Evolutionary conservation across 1,140 invertebrate species (phyloP), one percentile per base, ranked within the genome.

Genomic region (Pemphigus obesinymphae): DNA sequence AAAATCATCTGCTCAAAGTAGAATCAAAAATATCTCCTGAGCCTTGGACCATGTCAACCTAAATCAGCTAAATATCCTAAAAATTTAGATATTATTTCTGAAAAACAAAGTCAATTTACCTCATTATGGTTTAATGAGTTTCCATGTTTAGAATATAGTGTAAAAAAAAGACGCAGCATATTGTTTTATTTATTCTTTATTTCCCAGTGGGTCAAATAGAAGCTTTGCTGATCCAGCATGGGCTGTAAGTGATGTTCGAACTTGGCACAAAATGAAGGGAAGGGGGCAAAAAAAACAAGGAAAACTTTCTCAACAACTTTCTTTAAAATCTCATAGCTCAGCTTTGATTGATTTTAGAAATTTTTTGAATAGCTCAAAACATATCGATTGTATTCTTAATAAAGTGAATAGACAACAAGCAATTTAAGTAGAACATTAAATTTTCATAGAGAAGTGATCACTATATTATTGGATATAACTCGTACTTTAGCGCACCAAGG

Each of bases 41-140:
- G n/a, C 23, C 26, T 82, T 29, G 80, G 80, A 6, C 80, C 23
- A 29, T 48, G 23, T 50, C 63, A 82, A 66, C 80, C 63, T 17
- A 72, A 72, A 72, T 43, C 45, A 10, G 68, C 40, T 10, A 40
- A 34, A 68, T 68, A 40, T 40, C 37, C 37, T 20, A 40, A 40
- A n/a, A 68, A 68, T 48, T 48, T 40, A 40, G 37, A 40, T 5
- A 40, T 40, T 40, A 5, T 8, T 40, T 40, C 8, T 40, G 37
- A 40, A 40, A 40, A 5, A 40, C 37, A 40, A 40, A 40, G 37
- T 40, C 37, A 40, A 8, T 40, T 40, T 40, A 40, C 37, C 37
- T 40, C 37, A 5, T 40, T 40, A 40, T 40, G 8, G 37, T 40
- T 8, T 3, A 40, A 2, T 48, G 13, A 48, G 8, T n/a, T n/a